A percentile compares a stretch with the other conserved stretches of the same genome.
phyloP scores from a whole-genome alignment of 2,113 vertebrate genomes.

The Sigmodon hispidus region DNA sequence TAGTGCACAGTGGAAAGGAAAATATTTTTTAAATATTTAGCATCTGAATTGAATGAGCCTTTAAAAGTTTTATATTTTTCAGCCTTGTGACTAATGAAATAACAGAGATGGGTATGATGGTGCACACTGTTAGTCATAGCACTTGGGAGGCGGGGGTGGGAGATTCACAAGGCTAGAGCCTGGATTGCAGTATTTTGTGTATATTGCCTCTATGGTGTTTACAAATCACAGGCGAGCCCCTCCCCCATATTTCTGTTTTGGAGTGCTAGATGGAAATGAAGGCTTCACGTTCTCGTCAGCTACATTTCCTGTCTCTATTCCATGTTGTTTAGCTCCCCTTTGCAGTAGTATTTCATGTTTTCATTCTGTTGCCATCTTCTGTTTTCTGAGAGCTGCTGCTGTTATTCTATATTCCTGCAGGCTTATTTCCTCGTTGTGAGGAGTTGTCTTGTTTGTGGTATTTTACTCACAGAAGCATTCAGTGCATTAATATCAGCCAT shows the following conservation, averaged over 20 bases:
- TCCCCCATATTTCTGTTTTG: neutral
- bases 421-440: neutral
- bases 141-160: neutral
- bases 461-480: neutral
- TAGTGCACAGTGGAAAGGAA: neutral
- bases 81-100: neutral
- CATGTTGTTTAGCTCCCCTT: neutral
- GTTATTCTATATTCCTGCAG: neutral
- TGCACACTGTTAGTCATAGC: neutral
- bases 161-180: neutral
- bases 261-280: neutral
- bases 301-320: neutral
- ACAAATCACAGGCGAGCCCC: neutral
- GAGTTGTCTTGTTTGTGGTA: neutral
- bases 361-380: neutral
- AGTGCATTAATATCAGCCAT: neutral
- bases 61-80: neutral
- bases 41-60: neutral
- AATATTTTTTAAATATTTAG: neutral
- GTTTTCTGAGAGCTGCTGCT: neutral
- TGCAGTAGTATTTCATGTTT: neutral
- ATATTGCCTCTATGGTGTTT: neutral
- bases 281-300: neutral
- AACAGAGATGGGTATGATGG: neutral
- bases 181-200: neutral